Conservation (phyloP, 2,113 vertebrate genomes). For the Percina caprodes region DNA sequence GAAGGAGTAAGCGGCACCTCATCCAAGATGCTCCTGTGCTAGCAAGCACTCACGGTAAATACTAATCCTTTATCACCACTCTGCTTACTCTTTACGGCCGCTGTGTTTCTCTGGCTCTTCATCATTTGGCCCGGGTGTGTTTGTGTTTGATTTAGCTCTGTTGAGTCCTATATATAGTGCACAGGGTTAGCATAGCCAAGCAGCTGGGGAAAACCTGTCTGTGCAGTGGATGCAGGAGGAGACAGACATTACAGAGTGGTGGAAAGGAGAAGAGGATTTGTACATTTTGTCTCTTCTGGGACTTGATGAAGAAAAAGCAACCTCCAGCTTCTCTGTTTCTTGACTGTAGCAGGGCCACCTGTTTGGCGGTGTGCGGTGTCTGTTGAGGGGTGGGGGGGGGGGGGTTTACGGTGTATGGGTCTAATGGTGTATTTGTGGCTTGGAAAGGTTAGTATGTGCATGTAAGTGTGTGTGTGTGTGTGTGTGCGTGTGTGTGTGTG, state of each 20-base stretch:
- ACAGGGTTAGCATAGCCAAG: constrained; percentile 75
- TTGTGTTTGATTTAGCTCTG: constrained; percentile 64
- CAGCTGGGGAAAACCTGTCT: constrained; percentile 72
- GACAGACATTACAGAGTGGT: constrained; percentile 62
- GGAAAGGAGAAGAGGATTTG: constrained; percentile 48
- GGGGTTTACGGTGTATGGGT: constrained; percentile 58
- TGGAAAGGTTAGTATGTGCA: constrained; percentile 27
- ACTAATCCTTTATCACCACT: constrained; percentile 43
- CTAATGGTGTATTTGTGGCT: constrained; percentile 50
- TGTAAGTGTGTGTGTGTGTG: constrained; percentile 8
- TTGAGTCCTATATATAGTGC: constrained; percentile 70
- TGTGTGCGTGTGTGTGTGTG: constrained; percentile 7
- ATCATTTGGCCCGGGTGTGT: constrained; percentile 49
- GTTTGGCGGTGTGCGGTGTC: constrained; percentile 71
- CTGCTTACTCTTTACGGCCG: constrained; percentile 36
- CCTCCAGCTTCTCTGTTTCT: constrained; percentile 55
- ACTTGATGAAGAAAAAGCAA: constrained; percentile 47
- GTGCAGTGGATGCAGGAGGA: constrained; percentile 66
- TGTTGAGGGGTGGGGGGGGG: constrained; percentile 37
- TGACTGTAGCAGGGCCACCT: constrained; percentile 73
- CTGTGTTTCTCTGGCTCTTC: constrained; percentile 45
- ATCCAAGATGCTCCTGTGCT: constrained; percentile 72
- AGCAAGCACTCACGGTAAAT: constrained; percentile 75
- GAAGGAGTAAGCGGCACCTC: constrained; percentile 69
- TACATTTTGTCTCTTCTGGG: constrained; percentile 52